Base-by-base conservation (phyloP, 2,888 invertebrate species). In the Imbricaverruca yamaguchii region DNA sequence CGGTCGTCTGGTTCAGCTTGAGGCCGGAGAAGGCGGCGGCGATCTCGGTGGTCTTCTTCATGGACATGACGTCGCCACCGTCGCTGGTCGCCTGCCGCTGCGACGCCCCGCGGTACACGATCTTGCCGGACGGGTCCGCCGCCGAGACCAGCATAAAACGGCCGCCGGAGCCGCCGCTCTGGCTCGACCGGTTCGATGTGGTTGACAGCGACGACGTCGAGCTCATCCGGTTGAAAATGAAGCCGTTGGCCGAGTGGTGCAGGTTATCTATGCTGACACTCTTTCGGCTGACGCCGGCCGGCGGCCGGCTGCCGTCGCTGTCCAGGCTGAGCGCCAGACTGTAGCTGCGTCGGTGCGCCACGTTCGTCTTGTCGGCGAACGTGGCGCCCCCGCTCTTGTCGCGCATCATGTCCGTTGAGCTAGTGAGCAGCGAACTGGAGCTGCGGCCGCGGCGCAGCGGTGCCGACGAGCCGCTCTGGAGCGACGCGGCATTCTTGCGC, bases 1-100 rank as follows among this genome's bases (percentile, higher is more conserved):
- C 85, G 11, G 85, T 85, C 10, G 84, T 84, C 82, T 85, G 85
- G 74, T 85, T 84, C 25, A 86, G 80, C 83, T 86, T 86, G 67
- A 85, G 91, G 85, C 93, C 93, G 0, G 93, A 93, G 86, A 95
- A 95, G 57, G 95, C 88, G 0, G 94, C 95, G 0, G 94, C 95
- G 85, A 95, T 94, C 87, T 95, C 95, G 0, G 94, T 94, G 6
- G 93, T 93, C 86, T 95, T 95, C 87, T 95, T 95, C 57, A 94
- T 93, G 81, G 94, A 93, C 0, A 94, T 88, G 0, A 94, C 93
- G 85, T 93, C 93, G 80, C 84, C 85, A 13, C 78, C 82, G 56
- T 82, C 80, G 21, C 80, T 74, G 21, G 55, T 4, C 61, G 81
- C 81, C 80, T 80, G 67, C 53, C 81, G 65, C 61, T 84, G 83